A percentile compares a stretch with the other conserved stretches of the same genome.
Evolutionary conservation across 1,140 invertebrate genomes (phyloP).

Genomic region (Eupristina koningsbergeri): DNA sequence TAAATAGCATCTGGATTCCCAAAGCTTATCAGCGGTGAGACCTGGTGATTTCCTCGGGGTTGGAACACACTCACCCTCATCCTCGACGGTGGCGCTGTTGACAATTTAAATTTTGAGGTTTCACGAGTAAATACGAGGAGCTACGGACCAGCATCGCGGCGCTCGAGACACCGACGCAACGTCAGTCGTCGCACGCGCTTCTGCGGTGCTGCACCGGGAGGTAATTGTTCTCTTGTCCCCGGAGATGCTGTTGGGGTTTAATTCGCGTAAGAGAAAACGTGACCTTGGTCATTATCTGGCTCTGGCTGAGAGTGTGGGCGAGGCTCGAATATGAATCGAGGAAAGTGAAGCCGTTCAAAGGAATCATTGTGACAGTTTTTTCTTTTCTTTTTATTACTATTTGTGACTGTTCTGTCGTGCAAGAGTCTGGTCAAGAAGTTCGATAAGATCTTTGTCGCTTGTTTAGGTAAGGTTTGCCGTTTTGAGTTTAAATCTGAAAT

Average conservation of each 20-base stretch:
- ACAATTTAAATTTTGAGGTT: too few relatives aligned
- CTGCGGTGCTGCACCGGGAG: slow-evolving; percentile 1
- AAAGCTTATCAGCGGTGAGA: too few relatives aligned
- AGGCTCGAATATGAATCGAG: neutral
- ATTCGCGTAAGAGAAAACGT: neutral
- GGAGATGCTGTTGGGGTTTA: neutral
- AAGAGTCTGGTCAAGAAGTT: neutral
- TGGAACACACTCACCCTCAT: too few relatives aligned
- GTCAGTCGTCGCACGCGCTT: neutral
- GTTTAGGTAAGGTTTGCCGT: neutral
- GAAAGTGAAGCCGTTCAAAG: neutral
- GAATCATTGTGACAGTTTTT: neutral
- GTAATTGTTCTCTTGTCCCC: neutral
- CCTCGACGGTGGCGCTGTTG: neutral
- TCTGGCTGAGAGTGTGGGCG: neutral
- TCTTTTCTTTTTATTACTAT: too few relatives aligned
- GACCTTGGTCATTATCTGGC: neutral
- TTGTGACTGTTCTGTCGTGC: neutral
- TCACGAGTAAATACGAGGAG: neutral
- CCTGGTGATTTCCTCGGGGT: too few relatives aligned
- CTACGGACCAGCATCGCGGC: neutral
- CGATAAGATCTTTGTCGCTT: neutral
- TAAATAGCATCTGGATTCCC: too few relatives aligned
- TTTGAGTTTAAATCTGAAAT: too few relatives aligned
- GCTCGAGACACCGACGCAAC: neutral